These are phyloP conservation scores for Pogonocichla stellata DNA, from an alignment of 2,113 vertebrate species.

Conservation along the genomic window DNA sequence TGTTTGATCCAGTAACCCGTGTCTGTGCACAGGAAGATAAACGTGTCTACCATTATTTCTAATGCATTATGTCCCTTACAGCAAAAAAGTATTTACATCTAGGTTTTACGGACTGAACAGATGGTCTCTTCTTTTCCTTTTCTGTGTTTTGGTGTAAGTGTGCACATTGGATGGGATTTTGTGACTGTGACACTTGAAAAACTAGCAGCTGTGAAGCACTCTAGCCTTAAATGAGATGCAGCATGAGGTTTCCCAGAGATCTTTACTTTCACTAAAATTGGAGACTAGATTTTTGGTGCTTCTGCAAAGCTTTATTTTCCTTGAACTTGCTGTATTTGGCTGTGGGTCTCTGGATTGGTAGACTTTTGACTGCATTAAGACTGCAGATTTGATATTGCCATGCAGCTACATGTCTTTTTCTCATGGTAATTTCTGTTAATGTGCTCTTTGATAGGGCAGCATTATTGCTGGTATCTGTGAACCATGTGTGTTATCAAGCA, in stretches of 20 bases:
- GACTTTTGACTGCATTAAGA: not conserved
- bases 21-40: not conserved
- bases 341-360: not conserved
- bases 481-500: not conserved
- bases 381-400: not conserved
- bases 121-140: not conserved
- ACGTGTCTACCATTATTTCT: not conserved
- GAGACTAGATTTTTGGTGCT: not conserved
- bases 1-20: not conserved
- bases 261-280: not conserved
- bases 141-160: constrained; percentile 35
- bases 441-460: not conserved
- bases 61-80: not conserved
- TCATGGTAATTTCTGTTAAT: not conserved
- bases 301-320: not conserved
- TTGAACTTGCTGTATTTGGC: not conserved
- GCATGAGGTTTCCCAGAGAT: constrained; percentile 29
- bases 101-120: constrained; percentile 35
- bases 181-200: constrained; percentile 46
- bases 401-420: not conserved
- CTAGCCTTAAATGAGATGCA: constrained; percentile 33
- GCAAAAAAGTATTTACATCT: not conserved
- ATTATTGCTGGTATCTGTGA: not conserved
- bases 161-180: constrained; percentile 21
- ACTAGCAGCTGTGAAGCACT: constrained; percentile 17